A percentile compares a stretch with the other conserved stretches of the same genome.
Conservation (phyloP, 2,113 vertebrate genomes). For the Mus pahari region DNA sequence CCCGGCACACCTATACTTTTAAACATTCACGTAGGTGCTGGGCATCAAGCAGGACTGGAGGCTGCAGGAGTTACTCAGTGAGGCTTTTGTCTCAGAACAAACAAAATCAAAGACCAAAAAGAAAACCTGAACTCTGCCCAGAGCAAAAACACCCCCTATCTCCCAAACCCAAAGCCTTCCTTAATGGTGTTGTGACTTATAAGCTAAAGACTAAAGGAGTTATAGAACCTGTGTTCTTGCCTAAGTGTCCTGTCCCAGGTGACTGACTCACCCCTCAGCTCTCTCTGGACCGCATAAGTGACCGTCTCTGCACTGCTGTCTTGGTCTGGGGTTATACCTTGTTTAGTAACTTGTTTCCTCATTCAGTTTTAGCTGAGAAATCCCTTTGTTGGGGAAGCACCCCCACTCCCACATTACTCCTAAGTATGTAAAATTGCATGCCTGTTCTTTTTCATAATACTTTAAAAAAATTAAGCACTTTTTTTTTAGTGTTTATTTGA, state of each 20-base stretch:
- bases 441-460: neutral
- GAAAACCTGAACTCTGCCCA: neutral
- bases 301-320: neutral
- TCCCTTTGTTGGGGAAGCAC: neutral
- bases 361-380: neutral
- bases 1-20: neutral
- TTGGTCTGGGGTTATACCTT: neutral
- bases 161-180: neutral
- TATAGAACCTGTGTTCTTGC: accelerated
- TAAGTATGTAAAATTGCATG: neutral
- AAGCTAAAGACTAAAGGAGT: neutral
- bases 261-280: neutral
- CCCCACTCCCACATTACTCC: too few species aligned
- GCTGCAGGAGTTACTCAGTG: neutral
- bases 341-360: neutral
- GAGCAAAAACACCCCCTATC: neutral
- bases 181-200: neutral
- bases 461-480: neutral
- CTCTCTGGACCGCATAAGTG: neutral
- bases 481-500: slow-evolving; percentile 24
- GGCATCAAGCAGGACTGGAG: neutral
- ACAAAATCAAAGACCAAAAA: neutral
- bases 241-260: neutral
- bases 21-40: neutral
- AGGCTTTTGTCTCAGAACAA: neutral